These are phyloP conservation scores for Poeciliopsis paucimaculata DNA, from an alignment of 2,797 vertebrate species.

Conservation along the genomic window DNA sequence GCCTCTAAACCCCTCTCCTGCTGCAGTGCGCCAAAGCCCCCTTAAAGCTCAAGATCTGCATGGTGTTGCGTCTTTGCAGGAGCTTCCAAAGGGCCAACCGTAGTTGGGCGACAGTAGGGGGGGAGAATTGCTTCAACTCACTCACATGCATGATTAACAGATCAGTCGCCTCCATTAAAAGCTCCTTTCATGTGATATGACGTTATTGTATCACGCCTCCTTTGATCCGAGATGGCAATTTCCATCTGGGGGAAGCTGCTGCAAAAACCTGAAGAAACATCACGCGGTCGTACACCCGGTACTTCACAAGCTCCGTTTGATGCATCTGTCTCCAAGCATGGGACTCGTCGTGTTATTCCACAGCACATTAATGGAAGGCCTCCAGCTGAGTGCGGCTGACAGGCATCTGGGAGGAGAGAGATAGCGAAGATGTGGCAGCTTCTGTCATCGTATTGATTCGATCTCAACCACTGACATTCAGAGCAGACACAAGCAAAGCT, in stretches of 20 bases:
- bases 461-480: constrained; percentile 64
- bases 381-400: constrained; percentile 73
- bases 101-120: not conserved
- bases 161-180: constrained; percentile 42
- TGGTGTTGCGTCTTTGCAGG: constrained; percentile 5
- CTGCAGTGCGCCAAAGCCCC: constrained; percentile 26
- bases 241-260: constrained; percentile 51
- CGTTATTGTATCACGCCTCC: constrained; percentile 32
- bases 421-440: constrained; percentile 69
- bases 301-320: constrained; percentile 70
- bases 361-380: constrained; percentile 66
- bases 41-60: constrained; percentile 22
- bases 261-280: constrained; percentile 60
- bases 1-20: constrained; percentile 8
- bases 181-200: constrained; percentile 49
- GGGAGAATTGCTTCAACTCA: constrained; percentile 10
- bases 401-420: constrained; percentile 67
- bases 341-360: constrained; percentile 67
- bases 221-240: constrained; percentile 64
- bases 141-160: constrained; percentile 45
- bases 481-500: constrained; percentile 59
- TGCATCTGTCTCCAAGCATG: constrained; percentile 59
- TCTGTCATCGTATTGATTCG: constrained; percentile 73
- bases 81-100: constrained; percentile 12
- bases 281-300: constrained; percentile 54